phyloP scores from a whole-genome alignment of 2,888 invertebrate genomes.

The Drosophila hawaiiensis region DNA sequence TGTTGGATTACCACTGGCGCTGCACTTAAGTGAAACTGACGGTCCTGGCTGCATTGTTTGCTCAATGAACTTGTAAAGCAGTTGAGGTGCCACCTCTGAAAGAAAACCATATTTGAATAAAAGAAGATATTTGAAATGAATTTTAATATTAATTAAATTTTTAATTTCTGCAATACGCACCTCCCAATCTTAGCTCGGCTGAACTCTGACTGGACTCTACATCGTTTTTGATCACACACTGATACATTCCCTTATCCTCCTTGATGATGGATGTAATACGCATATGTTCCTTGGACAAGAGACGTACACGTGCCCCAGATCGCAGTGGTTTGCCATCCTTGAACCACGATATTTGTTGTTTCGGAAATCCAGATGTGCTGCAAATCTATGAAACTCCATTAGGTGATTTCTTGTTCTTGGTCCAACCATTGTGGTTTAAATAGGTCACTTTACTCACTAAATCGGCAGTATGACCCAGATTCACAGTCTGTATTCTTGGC shows the following conservation, averaged over 20 bases:
- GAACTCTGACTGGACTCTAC: slow-evolving; percentile 93
- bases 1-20: slow-evolving; percentile 91
- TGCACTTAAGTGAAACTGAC: slow-evolving; percentile 91
- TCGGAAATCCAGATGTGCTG: slow-evolving; percentile 93
- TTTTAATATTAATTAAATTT: slow-evolving; percentile 5
- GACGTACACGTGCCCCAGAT: slow-evolving; percentile 87
- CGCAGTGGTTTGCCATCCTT: slow-evolving; percentile 90
- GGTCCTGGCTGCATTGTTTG: slow-evolving; percentile 92
- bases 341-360: slow-evolving; percentile 90
- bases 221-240: slow-evolving; percentile 94
- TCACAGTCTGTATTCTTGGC: slow-evolving; percentile 91
- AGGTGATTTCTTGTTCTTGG: not conserved
- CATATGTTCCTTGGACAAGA: slow-evolving; percentile 87
- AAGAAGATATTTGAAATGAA: not conserved
- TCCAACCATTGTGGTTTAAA: not conserved
- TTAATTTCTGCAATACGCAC: slow-evolving; percentile 85
- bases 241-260: slow-evolving; percentile 95
- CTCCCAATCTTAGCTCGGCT: slow-evolving; percentile 91
- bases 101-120: not conserved
- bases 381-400: slow-evolving; percentile 87
- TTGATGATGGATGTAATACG: slow-evolving; percentile 89
- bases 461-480: slow-evolving; percentile 92
- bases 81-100: slow-evolving; percentile 90
- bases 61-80: slow-evolving; percentile 91
- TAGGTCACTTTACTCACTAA: slow-evolving; percentile 87